Base-by-base conservation (phyloP, 2,797 vertebrate genomes). In the Cygnus olor region DNA sequence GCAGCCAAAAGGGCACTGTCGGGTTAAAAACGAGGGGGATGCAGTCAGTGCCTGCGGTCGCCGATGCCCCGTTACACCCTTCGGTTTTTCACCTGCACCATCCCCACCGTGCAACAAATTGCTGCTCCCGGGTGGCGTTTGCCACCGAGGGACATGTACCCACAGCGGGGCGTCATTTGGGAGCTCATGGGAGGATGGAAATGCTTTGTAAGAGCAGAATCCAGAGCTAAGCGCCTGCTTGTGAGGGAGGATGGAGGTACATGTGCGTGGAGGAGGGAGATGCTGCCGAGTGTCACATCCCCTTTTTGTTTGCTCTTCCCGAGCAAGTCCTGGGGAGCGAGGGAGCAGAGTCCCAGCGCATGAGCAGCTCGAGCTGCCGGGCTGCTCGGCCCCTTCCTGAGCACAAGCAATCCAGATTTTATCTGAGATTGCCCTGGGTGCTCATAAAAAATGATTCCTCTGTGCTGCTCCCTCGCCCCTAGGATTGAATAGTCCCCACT, bases 31-130 rank as follows among this genome's bases (percentile, higher is more conserved):
- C 2, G 25, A 19, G 6, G 25, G 25, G 60, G 25, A 19, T 19
- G 8, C 17, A 38, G 36, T 63, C 16, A 0, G 14, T 16, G 15
- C 4, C 38, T 20, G 45, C 34, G 1, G 1, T 21, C 22, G 3
- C 27, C 2, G 27, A 10, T 30, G 42, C 45, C 22, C 42, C 2
- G 1, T 38, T 27, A 28, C 11, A 0, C 22, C 5, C 16, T 21
- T 64, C 2, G 1, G 38, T 57, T 60, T 10, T 40, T 25, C 24
- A 14, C 10, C 49, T 40, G 25, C 24, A 14, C 7, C 49, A 13
- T 17, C 60, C 14, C 17, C 14, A 2, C 2, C 3, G 0, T 1
- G 1, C 32, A 18, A 47, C 22, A 15, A n/a, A 12, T 38, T 30
- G 2, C 61, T 30, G 42, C 42, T 57, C 53, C 15, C 1, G 30